Conservation (phyloP, 1,140 invertebrate species). For the Saccostrea glomerata region DNA sequence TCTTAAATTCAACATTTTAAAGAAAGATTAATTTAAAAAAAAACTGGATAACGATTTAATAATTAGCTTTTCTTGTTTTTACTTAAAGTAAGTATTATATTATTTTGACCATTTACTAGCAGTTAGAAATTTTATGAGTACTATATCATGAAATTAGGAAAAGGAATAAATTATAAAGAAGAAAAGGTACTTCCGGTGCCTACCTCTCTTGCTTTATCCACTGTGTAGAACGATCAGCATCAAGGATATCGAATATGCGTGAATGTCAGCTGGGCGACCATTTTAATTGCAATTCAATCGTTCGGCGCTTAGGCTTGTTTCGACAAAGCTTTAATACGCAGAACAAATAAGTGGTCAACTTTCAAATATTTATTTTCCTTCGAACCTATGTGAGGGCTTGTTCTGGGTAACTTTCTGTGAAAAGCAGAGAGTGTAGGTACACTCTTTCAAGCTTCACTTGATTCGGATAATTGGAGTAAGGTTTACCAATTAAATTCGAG, state of each 20-base stretch:
- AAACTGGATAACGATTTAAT: no score
- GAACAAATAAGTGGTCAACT: constrained; percentile 30
- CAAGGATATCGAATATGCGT: background rate
- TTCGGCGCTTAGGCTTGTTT: background rate
- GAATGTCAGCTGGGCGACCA: background rate
- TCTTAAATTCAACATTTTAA: no score
- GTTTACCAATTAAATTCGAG: constrained; percentile 36
- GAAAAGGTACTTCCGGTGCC: no score
- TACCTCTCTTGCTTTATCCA: background rate
- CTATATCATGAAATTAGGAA: no score
- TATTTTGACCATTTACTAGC: no score
- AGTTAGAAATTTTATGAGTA: no score
- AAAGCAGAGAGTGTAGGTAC: constrained; percentile 5
- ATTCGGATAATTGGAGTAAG: constrained; percentile 18
- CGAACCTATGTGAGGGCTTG: background rate
- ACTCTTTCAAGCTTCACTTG: constrained; percentile 19
- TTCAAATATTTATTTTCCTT: constrained; percentile 21
- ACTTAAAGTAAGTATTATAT: no score
- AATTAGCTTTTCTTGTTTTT: no score
- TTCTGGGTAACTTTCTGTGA: constrained; percentile 9
- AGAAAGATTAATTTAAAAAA: no score
- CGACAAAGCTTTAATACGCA: constrained; percentile 8
- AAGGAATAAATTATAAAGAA: no score
- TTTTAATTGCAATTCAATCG: constrained; percentile 16
- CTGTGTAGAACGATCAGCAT: background rate